phyloP scores from a whole-genome alignment of 1,140 invertebrate genomes.

The Eurytemora carolleeae region DNA sequence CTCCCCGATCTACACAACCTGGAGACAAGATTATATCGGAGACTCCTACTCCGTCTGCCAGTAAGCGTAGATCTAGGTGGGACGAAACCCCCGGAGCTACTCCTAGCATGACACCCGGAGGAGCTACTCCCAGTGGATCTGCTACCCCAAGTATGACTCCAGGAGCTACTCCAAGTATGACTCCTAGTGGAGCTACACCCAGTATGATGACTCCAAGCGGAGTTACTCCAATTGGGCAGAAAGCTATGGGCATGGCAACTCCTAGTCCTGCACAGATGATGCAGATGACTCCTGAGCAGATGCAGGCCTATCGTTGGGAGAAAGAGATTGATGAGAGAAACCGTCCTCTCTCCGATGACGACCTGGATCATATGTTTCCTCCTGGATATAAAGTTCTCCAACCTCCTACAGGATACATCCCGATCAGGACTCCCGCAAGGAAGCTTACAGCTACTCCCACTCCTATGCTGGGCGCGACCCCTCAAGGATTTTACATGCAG shows the following conservation, averaged over 20 bases:
- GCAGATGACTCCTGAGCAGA: slow-evolving; percentile 95
- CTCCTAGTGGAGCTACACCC: slow-evolving; percentile 56
- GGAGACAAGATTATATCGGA: slow-evolving; percentile 62
- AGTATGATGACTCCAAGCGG: slow-evolving; percentile 47
- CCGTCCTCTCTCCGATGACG: slow-evolving; percentile 83
- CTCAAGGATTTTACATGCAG: slow-evolving; percentile 90
- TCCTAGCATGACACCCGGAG: slow-evolving; percentile 15
- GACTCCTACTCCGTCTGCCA: slow-evolving; percentile 73
- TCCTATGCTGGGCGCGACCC: slow-evolving; percentile 64
- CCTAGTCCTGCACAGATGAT: slow-evolving; percentile 81
- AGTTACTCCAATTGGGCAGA: slow-evolving; percentile 76
- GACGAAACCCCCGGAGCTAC: slow-evolving; percentile 65
- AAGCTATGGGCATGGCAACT: slow-evolving; percentile 94
- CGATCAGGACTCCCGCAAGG: slow-evolving; percentile 85
- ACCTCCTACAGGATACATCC: slow-evolving; percentile 83
- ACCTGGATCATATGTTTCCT: slow-evolving; percentile 90
- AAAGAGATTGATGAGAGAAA: slow-evolving; percentile 96
- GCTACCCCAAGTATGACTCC: slow-evolving; percentile 21
- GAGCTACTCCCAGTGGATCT: slow-evolving; percentile 21
- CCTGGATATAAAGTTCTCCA: slow-evolving; percentile 92
- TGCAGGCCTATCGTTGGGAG: slow-evolving; percentile 97
- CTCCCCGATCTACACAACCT: slow-evolving; percentile 68
- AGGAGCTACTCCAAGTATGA: slow-evolving; percentile 35
- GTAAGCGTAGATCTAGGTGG: slow-evolving; percentile 73
- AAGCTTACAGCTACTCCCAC: slow-evolving; percentile 95